Evolutionary conservation across 2,888 invertebrate species (phyloP), one percentile per base, ranked within the genome.

Genomic region (Deilephila porcellus): DNA sequence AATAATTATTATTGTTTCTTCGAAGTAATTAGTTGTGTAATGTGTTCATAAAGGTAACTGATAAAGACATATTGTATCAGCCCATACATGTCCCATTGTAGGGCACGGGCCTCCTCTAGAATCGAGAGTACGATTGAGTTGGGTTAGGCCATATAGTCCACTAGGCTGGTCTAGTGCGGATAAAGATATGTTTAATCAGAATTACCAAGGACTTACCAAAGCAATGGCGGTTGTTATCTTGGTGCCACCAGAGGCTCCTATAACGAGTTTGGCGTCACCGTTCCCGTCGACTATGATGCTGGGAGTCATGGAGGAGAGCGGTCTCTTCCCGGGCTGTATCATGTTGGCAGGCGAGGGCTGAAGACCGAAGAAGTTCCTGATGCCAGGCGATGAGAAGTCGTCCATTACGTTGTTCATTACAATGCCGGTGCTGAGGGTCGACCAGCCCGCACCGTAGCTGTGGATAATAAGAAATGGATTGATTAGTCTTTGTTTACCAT

Each of bases 321-420:
- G 97, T 37, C 98, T 92, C 88, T 98, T 98, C 71, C 97, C 96
- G 0, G 98, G 97, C 70, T 89, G 92, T 78, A 98, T 97, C 84
- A 96, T 97, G 92, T 99, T 99, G 11, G 96, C 96, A 0, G 97
- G 96, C 0, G 98, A 97, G 0, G 98, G 97, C 70, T 97, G 96
- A 17, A 98, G 80, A 1, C 96, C 96, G 87, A 97, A 98, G 76
- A 93, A 96, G 84, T 97, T 97, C 0, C 95, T 93, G 75, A 97
- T 95, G 37, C 96, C 96, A 0, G 97, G 97, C 0, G 97, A 96
- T 0, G 98, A 97, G 90, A 99, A 99, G 87, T 99, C 99, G 81
- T 98, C 98, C 98, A 99, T 99, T 77, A 98, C 98, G 87, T 98
- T 97, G 90, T 99, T 99, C 90, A 98, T 97, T n/a, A 99, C 94